These are phyloP conservation scores for Trichonephila inaurata DNA, from an alignment of 1,140 invertebrate species.

Conservation along the genomic window DNA sequence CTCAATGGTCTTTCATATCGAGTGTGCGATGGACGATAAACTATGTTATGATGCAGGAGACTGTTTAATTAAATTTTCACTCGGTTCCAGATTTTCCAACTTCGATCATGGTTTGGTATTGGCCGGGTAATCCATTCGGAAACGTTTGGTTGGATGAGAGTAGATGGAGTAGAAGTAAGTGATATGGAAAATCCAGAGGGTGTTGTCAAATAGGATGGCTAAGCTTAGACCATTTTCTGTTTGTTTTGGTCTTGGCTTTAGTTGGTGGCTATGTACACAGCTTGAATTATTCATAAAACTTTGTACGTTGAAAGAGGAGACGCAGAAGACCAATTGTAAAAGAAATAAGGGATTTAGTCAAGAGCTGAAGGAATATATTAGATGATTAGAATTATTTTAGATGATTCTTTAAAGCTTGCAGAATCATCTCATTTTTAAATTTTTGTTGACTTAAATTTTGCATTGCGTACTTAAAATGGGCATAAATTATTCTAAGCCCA, in stretches of 20 bases:
- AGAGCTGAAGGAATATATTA: neutral
- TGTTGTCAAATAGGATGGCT: conserved; percentile 2
- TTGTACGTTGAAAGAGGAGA: neutral
- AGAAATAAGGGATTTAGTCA: neutral
- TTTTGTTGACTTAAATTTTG: too few relatives aligned
- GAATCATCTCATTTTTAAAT: too few relatives aligned
- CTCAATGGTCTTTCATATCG: neutral
- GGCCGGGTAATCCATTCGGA: conserved; percentile 17
- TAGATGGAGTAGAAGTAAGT: neutral
- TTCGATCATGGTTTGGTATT: neutral
- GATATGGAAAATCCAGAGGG: neutral
- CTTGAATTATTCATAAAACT: neutral
- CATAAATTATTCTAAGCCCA: too few relatives aligned
- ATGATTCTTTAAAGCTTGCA: too few relatives aligned
- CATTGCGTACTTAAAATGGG: too few relatives aligned
- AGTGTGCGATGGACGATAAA: conserved; percentile 47
- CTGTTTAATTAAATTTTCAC: conserved; percentile 53
- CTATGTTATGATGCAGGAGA: conserved; percentile 40
- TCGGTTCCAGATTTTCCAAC: conserved; percentile 36
- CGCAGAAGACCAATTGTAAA: neutral
- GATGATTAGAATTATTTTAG: too few relatives aligned
- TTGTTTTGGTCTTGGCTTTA: neutral
- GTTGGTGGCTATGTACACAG: neutral
- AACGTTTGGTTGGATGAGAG: neutral
- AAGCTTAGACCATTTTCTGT: neutral